Evolutionary conservation across 2,113 vertebrate genomes (phyloP), one percentile per base, ranked within the genome.

Genomic region (Pithys albifrons): DNA sequence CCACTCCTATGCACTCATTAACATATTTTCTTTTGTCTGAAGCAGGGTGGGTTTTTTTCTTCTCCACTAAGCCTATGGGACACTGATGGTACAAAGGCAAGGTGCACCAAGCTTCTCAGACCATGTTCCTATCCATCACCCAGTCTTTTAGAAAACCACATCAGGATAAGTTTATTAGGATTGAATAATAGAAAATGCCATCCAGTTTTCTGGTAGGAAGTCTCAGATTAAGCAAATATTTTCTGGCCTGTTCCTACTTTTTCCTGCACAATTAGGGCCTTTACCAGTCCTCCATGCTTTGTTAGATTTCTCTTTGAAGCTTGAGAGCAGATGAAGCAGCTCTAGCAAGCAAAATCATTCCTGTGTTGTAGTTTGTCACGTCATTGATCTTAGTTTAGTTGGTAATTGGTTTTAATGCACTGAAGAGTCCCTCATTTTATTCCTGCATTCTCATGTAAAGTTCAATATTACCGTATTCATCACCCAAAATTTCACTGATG

Each of bases 321-420:
- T 81, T 67, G 10, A 86, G 75, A 92, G 52, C 5, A 77, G 67
- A 65, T 62, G 87, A 94, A 87, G 88, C 62, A 94, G 64, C 79
- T 67, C 37, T 90, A 58, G 73, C 43, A 94, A 94, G 82, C 43
- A 89, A 74, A 95, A 87, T 62, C 48, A 73, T 82, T 96, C 33
- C 62, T 23, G 25, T 78, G 37, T 90, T 86, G 66, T 45, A 59
- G 37, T 95, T 96, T 96, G 58, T 96, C 75, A 75, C 6, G 0
- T 73, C 80, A 88, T 91, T 85, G 95, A 93, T 96, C 92, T 96
- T 80, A 74, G 43, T 93, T 97, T 94, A 92, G 80, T 58, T 80
- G 83, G 64, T 93, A 96, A 97, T 97, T 96, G 66, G 51, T 91
- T 97, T 96, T 94, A 97, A 97, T 94, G 74, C 90, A 78, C 41